These are phyloP conservation scores for Dynastes tityus DNA, from an alignment of 2,888 invertebrate genomes.

Conservation along the genomic window DNA sequence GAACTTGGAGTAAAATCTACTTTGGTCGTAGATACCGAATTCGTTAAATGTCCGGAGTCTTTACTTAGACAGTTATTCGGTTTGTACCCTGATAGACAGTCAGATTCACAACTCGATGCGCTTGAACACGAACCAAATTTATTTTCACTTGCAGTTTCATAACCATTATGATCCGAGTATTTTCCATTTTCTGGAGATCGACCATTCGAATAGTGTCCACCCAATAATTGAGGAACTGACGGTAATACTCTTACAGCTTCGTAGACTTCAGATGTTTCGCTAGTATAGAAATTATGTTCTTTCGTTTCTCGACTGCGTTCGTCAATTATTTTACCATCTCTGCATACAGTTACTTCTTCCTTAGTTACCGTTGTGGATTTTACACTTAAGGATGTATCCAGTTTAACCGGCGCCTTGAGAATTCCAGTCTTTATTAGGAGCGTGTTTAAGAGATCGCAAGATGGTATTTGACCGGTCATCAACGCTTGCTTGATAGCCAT, in stretches of 20 bases:
- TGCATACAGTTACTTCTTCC: constrained; percentile 80
- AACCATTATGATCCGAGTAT: constrained; percentile 66
- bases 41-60: constrained; percentile 68
- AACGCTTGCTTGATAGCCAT: constrained; percentile 79
- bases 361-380: constrained; percentile 81
- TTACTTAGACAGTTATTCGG: constrained; percentile 62
- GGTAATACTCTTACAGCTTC: constrained; percentile 73
- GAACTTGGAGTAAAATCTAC: constrained; percentile 68
- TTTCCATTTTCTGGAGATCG: constrained; percentile 59
- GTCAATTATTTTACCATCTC: constrained; percentile 80
- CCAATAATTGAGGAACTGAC: constrained; percentile 63
- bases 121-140: constrained; percentile 68
- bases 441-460: constrained; percentile 81
- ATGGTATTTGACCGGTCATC: constrained; percentile 80
- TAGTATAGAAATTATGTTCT: constrained; percentile 81
- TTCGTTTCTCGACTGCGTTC: constrained; percentile 80
- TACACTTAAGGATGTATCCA: constrained; percentile 81
- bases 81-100: constrained; percentile 55
- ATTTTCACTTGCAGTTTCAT: constrained; percentile 66
- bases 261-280: constrained; percentile 79
- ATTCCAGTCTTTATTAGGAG: constrained; percentile 79
- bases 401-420: constrained; percentile 78
- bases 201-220: constrained; percentile 60
- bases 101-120: constrained; percentile 69
- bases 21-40: constrained; percentile 65